A percentile compares a stretch with the other conserved stretches of the same genome.
phyloP scores from a whole-genome alignment of 2,113 vertebrate species.

The Aplodontia rufa region DNA sequence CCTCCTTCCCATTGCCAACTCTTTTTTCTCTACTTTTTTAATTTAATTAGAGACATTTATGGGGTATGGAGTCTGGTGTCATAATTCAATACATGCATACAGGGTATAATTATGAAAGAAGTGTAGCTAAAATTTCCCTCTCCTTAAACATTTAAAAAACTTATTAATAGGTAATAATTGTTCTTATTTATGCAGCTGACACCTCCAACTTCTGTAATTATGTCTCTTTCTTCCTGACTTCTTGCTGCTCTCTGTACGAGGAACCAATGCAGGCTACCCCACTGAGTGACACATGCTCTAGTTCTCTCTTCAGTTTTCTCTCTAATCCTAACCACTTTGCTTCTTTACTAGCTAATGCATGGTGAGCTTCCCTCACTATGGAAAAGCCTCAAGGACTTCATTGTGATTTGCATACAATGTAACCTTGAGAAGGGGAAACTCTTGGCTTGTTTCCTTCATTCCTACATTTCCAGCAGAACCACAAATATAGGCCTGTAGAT shows the following conservation, averaged over 20 bases:
- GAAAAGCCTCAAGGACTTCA: neutral
- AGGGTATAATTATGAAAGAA: neutral
- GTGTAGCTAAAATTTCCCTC: neutral
- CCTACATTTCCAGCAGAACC: neutral
- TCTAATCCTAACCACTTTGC: neutral
- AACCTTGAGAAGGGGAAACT: neutral
- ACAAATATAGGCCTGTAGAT: neutral
- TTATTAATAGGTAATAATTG: neutral
- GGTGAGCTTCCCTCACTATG: neutral
- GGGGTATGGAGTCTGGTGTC: too few relatives aligned
- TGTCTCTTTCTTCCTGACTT: neutral
- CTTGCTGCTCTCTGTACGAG: neutral
- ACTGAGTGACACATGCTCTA: neutral
- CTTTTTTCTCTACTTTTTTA: neutral
- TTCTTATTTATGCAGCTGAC: neutral
- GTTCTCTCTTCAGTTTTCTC: neutral
- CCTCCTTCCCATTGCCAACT: neutral
- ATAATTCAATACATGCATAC: neutral
- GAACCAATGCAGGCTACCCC: neutral
- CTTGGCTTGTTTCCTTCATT: neutral
- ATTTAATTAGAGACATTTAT: neutral
- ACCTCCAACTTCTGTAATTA: neutral
- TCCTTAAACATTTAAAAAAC: neutral
- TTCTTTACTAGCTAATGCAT: neutral
- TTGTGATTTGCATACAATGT: neutral